phyloP scores from a whole-genome alignment of 92 coral and sea anemone genomes.

The Chrysogorgia sp. region DNA sequence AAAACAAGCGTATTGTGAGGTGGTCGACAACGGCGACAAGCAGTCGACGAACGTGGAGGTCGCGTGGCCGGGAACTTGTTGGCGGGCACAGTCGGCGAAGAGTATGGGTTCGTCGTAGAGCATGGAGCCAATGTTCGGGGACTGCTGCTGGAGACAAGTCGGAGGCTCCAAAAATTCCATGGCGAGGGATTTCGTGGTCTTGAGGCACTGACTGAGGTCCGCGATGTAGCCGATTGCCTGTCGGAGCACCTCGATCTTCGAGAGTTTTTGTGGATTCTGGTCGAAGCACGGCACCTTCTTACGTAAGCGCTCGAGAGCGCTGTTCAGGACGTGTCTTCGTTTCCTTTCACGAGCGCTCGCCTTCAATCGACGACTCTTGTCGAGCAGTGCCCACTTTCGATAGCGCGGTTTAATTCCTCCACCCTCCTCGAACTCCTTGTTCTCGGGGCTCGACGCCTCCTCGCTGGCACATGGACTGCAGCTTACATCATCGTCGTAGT shows the following conservation, averaged over 20 bases:
- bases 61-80: background rate
- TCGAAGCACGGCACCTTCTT: conserved; percentile 97
- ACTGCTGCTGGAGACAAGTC: background rate
- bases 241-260: conserved; percentile 91
- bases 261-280: conserved; percentile 95
- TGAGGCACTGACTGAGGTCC: conserved; percentile 87
- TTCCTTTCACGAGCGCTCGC: conserved; percentile 96
- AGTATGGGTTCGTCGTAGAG: conserved; percentile 7
- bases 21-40: conserved; percentile 6
- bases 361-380: conserved; percentile 84
- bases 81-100: conserved; percentile 13
- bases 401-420: conserved; percentile 70
- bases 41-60: conserved; percentile 1
- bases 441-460: background rate
- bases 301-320: conserved; percentile 83
- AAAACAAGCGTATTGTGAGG: conserved; percentile 22
- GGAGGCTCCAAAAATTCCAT: conserved; percentile 6
- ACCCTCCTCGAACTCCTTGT: background rate
- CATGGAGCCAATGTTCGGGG: background rate
- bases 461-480: conserved; percentile 12
- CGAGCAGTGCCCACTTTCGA: conserved; percentile 94
- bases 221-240: conserved; percentile 93
- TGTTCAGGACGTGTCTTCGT: conserved; percentile 90
- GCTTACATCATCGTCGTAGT: conserved; percentile 4
- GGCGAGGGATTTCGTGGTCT: conserved; percentile 62